Percentiles rank a stretch among this genome's conserved stretches.
Evolutionary conservation across 2,888 invertebrate genomes (phyloP).

Genomic region (Tryphoninae sp.): DNA sequence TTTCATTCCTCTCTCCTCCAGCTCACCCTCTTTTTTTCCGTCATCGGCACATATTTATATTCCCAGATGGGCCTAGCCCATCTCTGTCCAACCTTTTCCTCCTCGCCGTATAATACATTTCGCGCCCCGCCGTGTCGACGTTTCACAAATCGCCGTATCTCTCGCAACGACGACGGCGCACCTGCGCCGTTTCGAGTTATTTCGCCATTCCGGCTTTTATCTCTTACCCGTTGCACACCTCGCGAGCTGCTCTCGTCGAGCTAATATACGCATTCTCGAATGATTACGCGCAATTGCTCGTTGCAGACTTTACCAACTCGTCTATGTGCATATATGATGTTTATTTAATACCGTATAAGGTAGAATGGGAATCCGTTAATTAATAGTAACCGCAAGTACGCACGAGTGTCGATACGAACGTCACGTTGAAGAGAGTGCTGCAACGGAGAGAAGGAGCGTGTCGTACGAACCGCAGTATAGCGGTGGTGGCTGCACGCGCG

Average conservation of each 20-base stretch:
- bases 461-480: conserved; percentile 4
- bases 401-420: background rate
- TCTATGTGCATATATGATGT: background rate
- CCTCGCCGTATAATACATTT: background rate
- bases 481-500: background rate
- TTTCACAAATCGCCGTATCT: background rate
- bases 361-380: background rate
- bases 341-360: background rate
- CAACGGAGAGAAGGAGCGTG: conserved; percentile 1
- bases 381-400: conserved; percentile 7
- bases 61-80: conserved; percentile 46
- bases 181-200: background rate
- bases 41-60: conserved; percentile 36
- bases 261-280: background rate
- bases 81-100: background rate
- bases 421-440: background rate
- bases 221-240: no score
- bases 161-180: background rate
- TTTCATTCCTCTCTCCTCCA: conserved; percentile 15
- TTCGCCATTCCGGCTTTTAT: background rate
- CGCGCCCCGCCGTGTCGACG: background rate
- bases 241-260: background rate
- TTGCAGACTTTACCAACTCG: background rate
- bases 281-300: background rate
- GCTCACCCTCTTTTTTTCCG: conserved; percentile 5